Evolutionary conservation across 2,888 invertebrate species (phyloP).

Genomic region (Tiliacea aurago): DNA sequence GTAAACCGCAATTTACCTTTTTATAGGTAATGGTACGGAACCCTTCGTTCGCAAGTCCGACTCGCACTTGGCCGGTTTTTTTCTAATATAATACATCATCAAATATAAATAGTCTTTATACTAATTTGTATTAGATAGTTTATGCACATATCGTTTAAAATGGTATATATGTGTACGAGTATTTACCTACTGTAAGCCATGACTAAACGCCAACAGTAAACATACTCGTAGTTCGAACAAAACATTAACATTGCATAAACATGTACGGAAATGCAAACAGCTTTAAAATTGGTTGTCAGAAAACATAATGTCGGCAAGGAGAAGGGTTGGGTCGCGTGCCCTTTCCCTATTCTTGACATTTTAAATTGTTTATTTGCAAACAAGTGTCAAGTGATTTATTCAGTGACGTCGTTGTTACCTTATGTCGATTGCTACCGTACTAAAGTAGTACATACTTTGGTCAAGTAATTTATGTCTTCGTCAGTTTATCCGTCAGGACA

Average conservation of each 20-base stretch:
- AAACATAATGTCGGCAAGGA: constrained; percentile 85
- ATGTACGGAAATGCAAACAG: constrained; percentile 76
- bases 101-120: no score
- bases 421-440: constrained; percentile 36
- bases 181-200: not conserved
- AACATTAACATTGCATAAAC: constrained; percentile 68
- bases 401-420: constrained; percentile 71
- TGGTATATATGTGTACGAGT: no score
- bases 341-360: constrained; percentile 89
- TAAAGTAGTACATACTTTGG: no score
- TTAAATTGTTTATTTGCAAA: constrained; percentile 90
- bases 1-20: no score
- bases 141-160: no score
- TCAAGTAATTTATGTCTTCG: not conserved
- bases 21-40: no score
- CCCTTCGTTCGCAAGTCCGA: no score
- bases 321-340: constrained; percentile 85
- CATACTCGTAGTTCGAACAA: constrained; percentile 36
- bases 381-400: constrained; percentile 90
- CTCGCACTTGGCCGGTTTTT: no score
- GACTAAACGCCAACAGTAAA: constrained; percentile 18
- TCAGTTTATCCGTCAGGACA: not conserved
- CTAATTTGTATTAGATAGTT: no score
- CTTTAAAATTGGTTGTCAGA: constrained; percentile 87
- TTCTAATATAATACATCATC: no score